Evolutionary conservation across 2,797 vertebrate species (phyloP).

Genomic region (Champsocephalus esox): DNA sequence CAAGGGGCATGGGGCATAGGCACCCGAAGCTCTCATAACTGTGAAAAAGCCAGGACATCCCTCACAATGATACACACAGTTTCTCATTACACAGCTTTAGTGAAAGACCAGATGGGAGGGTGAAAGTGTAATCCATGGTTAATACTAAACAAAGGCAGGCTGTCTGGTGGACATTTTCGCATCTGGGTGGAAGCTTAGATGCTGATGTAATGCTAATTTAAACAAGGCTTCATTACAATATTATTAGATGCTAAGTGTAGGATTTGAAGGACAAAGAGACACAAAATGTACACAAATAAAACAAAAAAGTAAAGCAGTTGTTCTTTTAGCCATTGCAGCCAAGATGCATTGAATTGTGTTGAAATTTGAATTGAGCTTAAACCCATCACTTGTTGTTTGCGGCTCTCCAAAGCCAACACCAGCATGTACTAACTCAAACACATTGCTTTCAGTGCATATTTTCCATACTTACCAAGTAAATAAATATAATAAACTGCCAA

Average conservation of each 20-base stretch:
- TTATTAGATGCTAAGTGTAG: slow-evolving; percentile 48
- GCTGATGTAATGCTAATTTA: slow-evolving; percentile 67
- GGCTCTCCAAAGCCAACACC: neutral
- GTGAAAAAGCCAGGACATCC: slow-evolving; percentile 40
- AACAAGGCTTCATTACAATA: slow-evolving; percentile 53
- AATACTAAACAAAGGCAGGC: slow-evolving; percentile 68
- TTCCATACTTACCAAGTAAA: neutral
- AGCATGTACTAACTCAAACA: neutral
- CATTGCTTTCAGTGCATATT: neutral
- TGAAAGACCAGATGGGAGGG: slow-evolving; percentile 66
- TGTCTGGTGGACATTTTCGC: slow-evolving; percentile 56
- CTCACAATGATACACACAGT: slow-evolving; percentile 40
- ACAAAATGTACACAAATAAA: slow-evolving; percentile 17
- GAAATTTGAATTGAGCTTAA: neutral
- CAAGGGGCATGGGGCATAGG: slow-evolving; percentile 13
- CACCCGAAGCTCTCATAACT: slow-evolving; percentile 18
- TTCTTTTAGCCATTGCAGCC: neutral
- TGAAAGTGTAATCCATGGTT: slow-evolving; percentile 70
- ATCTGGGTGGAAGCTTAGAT: slow-evolving; percentile 54
- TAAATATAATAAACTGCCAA: neutral
- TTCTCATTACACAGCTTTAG: slow-evolving; percentile 67
- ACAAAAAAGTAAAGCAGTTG: slow-evolving; percentile 3
- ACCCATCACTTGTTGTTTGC: neutral
- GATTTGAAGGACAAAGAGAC: slow-evolving; percentile 34
- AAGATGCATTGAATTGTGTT: neutral